Percentiles rank a stretch among this genome's conserved stretches.
Evolutionary conservation across 2,797 vertebrate species (phyloP).

Genomic region (Cebuella pygmaea): DNA sequence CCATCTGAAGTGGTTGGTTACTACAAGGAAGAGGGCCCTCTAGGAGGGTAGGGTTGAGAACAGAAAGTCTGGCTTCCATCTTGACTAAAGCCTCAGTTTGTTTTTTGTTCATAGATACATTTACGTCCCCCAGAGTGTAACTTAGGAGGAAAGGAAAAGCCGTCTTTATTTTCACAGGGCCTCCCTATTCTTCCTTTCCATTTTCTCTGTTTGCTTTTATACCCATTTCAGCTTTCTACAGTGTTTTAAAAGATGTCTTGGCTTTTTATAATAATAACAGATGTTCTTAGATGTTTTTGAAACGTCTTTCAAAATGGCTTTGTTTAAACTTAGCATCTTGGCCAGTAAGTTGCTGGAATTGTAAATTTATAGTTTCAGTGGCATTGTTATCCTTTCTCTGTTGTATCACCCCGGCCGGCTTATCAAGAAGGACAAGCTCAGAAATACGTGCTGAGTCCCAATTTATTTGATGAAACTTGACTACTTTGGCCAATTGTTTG

Average conservation of each 20-base stretch:
- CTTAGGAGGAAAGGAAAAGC: background rate
- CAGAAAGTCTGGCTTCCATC: background rate
- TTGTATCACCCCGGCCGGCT: background rate
- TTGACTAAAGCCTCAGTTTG: background rate
- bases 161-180: background rate
- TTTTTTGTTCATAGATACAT: background rate
- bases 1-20: background rate
- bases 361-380: background rate
- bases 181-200: background rate
- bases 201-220: background rate
- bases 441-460: background rate
- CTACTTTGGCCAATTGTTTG: background rate
- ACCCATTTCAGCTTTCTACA: background rate
- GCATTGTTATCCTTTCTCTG: background rate
- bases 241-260: background rate
- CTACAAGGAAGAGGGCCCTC: background rate
- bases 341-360: background rate
- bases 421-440: background rate
- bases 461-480: background rate
- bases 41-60: background rate
- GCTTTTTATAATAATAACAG: background rate
- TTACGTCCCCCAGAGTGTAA: background rate
- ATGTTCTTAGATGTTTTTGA: background rate
- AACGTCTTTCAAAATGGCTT: background rate
- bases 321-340: background rate